Evolutionary conservation across 2,113 vertebrate genomes (phyloP).

Genomic region (Clupea harengus): DNA sequence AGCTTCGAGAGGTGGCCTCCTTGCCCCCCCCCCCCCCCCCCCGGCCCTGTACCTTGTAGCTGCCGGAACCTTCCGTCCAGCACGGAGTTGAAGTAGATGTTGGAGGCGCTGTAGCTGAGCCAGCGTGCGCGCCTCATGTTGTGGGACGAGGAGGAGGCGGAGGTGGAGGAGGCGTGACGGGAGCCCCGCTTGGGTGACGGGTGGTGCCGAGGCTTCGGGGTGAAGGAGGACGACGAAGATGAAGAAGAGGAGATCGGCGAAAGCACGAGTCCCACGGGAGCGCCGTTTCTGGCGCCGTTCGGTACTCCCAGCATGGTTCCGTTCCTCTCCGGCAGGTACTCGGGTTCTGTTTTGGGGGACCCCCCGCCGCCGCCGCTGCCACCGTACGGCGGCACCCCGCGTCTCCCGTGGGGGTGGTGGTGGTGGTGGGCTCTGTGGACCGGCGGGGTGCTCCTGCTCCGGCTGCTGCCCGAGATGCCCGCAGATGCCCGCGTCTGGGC

Average conservation of each 20-base stretch:
- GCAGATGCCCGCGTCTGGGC: conserved; percentile 45
- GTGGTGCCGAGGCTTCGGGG: conserved; percentile 54
- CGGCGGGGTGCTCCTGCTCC: conserved; percentile 74
- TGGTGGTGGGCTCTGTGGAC: conserved; percentile 57
- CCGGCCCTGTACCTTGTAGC: conserved; percentile 72
- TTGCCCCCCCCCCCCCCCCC: conserved; percentile 17
- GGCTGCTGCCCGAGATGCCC: conserved; percentile 36
- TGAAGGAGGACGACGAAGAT: conserved; percentile 47
- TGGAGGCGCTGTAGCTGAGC: conserved; percentile 75
- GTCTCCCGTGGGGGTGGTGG: conserved; percentile 52
- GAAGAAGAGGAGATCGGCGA: conserved; percentile 40
- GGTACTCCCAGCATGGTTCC: conserved; percentile 58
- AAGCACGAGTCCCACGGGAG: conserved; percentile 28
- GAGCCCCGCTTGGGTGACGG: conserved; percentile 35
- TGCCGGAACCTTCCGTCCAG: conserved; percentile 77
- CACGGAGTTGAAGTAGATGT: conserved; percentile 74
- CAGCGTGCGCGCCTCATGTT: conserved; percentile 69
- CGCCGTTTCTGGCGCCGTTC: conserved; percentile 22
- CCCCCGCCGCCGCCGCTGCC: neutral
- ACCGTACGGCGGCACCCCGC: conserved; percentile 33
- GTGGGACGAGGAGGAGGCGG: conserved; percentile 60
- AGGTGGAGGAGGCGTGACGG: conserved; percentile 23
- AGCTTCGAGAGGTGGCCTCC: conserved; percentile 4
- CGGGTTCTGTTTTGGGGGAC: conserved; percentile 41
- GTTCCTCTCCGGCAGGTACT: conserved; percentile 65